Conservation (phyloP, 2,113 vertebrate genomes). For the Chamaetylas fuelleborni region DNA sequence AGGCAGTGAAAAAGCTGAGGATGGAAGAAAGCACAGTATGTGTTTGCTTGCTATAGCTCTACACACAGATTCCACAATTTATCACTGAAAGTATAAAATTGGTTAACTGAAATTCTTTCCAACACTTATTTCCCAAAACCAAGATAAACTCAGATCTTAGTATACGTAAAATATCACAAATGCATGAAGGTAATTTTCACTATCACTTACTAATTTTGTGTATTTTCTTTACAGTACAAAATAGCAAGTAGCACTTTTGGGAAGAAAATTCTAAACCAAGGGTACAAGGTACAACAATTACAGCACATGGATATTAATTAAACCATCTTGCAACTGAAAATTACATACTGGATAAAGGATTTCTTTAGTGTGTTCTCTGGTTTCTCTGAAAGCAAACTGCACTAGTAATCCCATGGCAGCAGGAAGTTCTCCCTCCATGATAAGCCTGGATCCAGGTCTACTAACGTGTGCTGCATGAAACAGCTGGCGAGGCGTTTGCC, state of each 20-base stretch:
- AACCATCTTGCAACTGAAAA: neutral
- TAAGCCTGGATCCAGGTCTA: slow-evolving; percentile 83
- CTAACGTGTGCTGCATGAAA: slow-evolving; percentile 86
- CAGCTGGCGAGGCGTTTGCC: slow-evolving; percentile 94
- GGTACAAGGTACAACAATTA: neutral
- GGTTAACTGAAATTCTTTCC: neutral
- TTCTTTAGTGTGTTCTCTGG: slow-evolving; percentile 86
- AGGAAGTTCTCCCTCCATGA: slow-evolving; percentile 92
- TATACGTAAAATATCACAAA: neutral
- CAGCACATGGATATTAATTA: neutral
- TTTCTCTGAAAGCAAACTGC: slow-evolving; percentile 95
- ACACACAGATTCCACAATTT: neutral
- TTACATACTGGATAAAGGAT: slow-evolving; percentile 83
- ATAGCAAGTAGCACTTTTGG: neutral
- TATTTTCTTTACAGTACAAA: neutral
- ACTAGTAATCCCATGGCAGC: slow-evolving; percentile 94
- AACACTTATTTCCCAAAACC: neutral
- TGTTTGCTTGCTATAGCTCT: neutral
- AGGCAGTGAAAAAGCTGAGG: neutral
- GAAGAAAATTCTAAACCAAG: neutral
- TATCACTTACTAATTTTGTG: neutral
- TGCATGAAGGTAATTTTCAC: neutral
- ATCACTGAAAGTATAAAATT: neutral
- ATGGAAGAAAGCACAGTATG: neutral
- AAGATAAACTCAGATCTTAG: neutral